These are phyloP conservation scores for Mimumesa dahlbomi DNA, from an alignment of 2,888 invertebrate genomes.

Conservation along the genomic window DNA sequence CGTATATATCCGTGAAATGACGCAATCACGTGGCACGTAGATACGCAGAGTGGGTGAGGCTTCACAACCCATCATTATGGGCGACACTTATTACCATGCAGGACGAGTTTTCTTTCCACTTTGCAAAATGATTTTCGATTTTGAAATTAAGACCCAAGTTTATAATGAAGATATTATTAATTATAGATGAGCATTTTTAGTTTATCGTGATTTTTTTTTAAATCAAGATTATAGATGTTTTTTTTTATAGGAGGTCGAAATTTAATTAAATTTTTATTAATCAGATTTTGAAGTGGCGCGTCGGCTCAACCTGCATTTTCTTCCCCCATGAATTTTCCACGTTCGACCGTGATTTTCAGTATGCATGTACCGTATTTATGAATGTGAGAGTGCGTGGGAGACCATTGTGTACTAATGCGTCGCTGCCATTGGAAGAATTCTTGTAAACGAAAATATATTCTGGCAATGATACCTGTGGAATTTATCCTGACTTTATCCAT, in stretches of 20 bases:
- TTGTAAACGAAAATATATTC: constrained; percentile 54
- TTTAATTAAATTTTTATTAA: neutral
- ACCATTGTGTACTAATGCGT: constrained; percentile 23
- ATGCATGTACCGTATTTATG: constrained; percentile 47
- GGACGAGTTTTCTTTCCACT: too few relatives aligned
- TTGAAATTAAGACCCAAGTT: too few relatives aligned
- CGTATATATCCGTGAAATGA: too few relatives aligned
- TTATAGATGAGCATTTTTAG: too few relatives aligned
- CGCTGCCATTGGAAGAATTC: constrained; percentile 30
- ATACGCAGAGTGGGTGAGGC: too few relatives aligned
- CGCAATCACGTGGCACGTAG: too few relatives aligned
- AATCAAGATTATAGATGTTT: too few relatives aligned
- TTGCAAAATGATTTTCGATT: too few relatives aligned
- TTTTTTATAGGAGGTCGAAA: neutral
- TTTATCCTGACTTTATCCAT: neutral
- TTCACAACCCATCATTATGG: too few relatives aligned
- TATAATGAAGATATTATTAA: too few relatives aligned
- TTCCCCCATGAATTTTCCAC: neutral
- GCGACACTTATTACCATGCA: too few relatives aligned
- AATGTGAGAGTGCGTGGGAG: constrained; percentile 39
- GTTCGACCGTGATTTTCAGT: constrained; percentile 29
- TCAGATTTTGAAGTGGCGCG: neutral
- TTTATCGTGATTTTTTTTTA: too few relatives aligned
- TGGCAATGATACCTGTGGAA: constrained; percentile 23
- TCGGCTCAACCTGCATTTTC: neutral